A percentile compares a stretch with the other conserved stretches of the same genome.
phyloP scores from a whole-genome alignment of 2,113 vertebrate species.

The Varanus komodoensis region DNA sequence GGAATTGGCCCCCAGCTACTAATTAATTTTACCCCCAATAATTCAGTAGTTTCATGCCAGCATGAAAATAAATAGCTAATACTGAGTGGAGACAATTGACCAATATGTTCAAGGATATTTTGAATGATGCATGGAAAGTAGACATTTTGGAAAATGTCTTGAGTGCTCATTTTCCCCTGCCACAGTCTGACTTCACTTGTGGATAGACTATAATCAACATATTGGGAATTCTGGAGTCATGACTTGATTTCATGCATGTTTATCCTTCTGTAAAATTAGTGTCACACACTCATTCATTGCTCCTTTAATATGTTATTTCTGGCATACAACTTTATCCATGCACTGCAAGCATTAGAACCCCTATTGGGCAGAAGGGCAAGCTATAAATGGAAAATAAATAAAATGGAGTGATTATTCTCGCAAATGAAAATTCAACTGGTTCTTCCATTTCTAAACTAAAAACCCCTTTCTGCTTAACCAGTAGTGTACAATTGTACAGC shows the following conservation, averaged over 20 bases:
- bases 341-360: background rate
- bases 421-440: slow-evolving; percentile 9
- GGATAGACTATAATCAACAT: background rate
- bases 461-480: slow-evolving; percentile 43
- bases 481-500: slow-evolving; percentile 46
- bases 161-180: background rate
- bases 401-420: background rate
- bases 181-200: background rate
- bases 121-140: background rate
- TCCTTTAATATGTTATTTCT: background rate
- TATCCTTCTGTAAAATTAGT: background rate
- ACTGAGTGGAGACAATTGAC: background rate
- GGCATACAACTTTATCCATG: background rate
- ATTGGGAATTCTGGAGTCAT: background rate
- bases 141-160: background rate
- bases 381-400: background rate
- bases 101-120: background rate
- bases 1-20: background rate
- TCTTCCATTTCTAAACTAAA: slow-evolving; percentile 14
- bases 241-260: background rate
- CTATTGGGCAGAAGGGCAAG: background rate
- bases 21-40: background rate
- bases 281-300: background rate
- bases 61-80: background rate
- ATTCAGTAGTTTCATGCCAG: background rate